A percentile compares a stretch with the other conserved stretches of the same genome.
Evolutionary conservation across 2,797 vertebrate species (phyloP).

Genomic region (Microhierax caerulescens): DNA sequence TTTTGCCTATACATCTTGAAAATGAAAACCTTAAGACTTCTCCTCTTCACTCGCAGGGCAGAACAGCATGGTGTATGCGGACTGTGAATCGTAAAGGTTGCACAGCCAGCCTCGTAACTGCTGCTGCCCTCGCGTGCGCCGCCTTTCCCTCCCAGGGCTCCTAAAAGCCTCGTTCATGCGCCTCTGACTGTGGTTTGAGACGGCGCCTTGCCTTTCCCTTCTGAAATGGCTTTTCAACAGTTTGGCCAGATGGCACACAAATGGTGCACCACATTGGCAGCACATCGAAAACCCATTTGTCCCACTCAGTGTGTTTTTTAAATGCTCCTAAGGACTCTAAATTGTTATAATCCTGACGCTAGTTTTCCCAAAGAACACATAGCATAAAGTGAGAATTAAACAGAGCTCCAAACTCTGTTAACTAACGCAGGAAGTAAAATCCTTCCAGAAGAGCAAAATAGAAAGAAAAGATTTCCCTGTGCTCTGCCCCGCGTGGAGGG

Average conservation of each 20-base stretch:
- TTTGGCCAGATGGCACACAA: not conserved
- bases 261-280: fast-evolving
- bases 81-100: not conserved
- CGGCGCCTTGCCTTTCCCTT: not conserved
- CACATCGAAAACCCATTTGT: not conserved
- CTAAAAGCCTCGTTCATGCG: not conserved
- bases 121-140: not conserved
- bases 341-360: not conserved
- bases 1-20: not conserved
- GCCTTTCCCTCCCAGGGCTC: not conserved
- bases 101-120: no score
- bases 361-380: not conserved
- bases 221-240: not conserved
- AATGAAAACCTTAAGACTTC: not conserved
- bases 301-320: not conserved
- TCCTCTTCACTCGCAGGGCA: not conserved
- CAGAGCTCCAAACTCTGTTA: not conserved
- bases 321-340: not conserved
- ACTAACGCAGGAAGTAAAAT: not conserved
- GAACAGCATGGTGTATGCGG: not conserved
- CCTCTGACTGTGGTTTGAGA: not conserved
- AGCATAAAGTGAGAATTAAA: not conserved
- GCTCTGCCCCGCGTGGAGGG: fast-evolving
- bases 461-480: not conserved
- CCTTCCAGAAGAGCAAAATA: not conserved